Evolutionary conservation across 1,140 invertebrate genomes (phyloP).

Genomic region (Zaprionus taronus): DNA sequence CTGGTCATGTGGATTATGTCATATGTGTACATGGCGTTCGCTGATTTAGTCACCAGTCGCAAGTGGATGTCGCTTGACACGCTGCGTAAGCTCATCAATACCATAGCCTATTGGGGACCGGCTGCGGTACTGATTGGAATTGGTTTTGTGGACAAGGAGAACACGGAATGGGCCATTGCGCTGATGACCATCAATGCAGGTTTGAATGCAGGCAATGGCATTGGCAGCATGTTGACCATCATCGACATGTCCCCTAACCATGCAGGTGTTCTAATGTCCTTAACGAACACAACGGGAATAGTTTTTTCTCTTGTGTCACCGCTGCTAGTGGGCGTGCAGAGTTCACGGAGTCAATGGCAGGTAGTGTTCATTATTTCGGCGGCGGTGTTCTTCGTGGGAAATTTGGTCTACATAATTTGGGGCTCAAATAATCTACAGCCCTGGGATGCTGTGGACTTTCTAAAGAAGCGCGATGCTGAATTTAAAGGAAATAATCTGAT

Average conservation of each 20-base stretch:
- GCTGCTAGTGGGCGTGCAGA: constrained; percentile 86
- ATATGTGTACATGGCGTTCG: constrained; percentile 85
- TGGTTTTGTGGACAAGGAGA: constrained; percentile 85
- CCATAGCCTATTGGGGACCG: constrained; percentile 86
- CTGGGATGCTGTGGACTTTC: constrained; percentile 86
- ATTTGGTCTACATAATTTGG: constrained; percentile 88
- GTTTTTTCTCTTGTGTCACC: constrained; percentile 89
- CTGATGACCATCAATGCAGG: constrained; percentile 89
- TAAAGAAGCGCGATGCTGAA: not conserved
- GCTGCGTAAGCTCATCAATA: constrained; percentile 88
- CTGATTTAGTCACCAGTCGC: constrained; percentile 48
- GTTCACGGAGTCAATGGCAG: constrained; percentile 87
- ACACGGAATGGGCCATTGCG: constrained; percentile 85
- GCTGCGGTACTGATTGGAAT: constrained; percentile 87
- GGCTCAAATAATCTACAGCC: constrained; percentile 86
- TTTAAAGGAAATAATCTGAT: not conserved
- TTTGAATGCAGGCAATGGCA: constrained; percentile 90
- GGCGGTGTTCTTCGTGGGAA: constrained; percentile 88
- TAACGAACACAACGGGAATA: constrained; percentile 90
- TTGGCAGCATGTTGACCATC: constrained; percentile 88
- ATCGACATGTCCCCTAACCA: constrained; percentile 91
- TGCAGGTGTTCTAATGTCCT: constrained; percentile 88
- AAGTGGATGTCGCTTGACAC: constrained; percentile 58
- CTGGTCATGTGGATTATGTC: constrained; percentile 88
- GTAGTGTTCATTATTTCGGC: constrained; percentile 90